Base-by-base conservation (phyloP, 2,797 vertebrate species). In the Spinus pinus region DNA sequence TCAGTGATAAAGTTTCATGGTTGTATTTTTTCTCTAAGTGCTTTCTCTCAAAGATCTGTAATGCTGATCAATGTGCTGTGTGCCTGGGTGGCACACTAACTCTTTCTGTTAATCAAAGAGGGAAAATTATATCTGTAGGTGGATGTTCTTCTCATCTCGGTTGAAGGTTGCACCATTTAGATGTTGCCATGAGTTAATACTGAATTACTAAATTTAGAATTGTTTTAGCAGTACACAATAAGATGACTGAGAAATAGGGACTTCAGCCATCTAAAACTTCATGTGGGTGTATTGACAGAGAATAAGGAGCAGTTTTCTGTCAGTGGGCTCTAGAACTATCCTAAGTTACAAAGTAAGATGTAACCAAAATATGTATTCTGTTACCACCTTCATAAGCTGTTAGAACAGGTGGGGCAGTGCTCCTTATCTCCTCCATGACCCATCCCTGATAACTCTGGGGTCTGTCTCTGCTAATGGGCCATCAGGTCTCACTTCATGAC, bases 91-190 rank as follows among this genome's bases (percentile, higher is more conserved):
- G 31, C 62, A 37, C 64, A 50, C 23, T 42, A 21, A 77, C 30
- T 49, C n/a, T 31, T 25, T 16, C n/a, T 6, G 3, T 73, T 73
- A 50, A 42, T 83, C 39, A 62, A 47, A 67, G 2, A 2, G 37
- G n/a, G 28, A 30, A 53, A 70, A 65, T 81, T 23, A 7, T 8
- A 70, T 35, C 60, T 83, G 64, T 75, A 49, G 69, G 42, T 86
- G 44, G 56, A 22, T 0, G 2, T 46, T 50, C 42, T 35, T 71
- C 37, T 82, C 51, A 28, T 69, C 54, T 33, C 1, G 0, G 39
- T 39, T 39, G 39, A 39, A 39, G 39, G 1, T 30, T 75, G 42
- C n/a, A 50, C 39, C 8, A 3, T 73, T 80, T 80, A 61, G 24
- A 24, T 83, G 39, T 80, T 21, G 18, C 62, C 13, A 7, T 39